phyloP scores from a whole-genome alignment of 2,888 invertebrate species.

The Epirrhoe alternata region DNA sequence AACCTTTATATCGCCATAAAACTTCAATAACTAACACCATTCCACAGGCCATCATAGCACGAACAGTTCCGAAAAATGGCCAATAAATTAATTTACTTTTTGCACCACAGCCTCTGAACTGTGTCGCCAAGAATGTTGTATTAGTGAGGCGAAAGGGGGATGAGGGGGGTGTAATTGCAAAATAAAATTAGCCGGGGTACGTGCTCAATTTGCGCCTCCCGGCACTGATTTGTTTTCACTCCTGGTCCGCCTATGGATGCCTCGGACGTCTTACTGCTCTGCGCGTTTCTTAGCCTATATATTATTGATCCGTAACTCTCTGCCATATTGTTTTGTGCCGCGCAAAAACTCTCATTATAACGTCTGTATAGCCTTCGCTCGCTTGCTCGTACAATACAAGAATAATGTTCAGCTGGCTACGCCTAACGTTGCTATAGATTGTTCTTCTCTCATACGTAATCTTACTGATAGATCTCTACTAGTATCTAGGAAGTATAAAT shows the following conservation, averaged over 20 bases:
- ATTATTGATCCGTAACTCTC: slow-evolving; percentile 76
- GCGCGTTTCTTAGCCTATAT: slow-evolving; percentile 80
- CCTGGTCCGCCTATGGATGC: slow-evolving; percentile 60
- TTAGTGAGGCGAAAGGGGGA: slow-evolving; percentile 61
- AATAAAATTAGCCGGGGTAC: slow-evolving; percentile 85
- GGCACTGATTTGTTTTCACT: slow-evolving; percentile 83
- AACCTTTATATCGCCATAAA: slow-evolving; percentile 17
- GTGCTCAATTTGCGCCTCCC: slow-evolving; percentile 85
- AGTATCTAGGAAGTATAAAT: neutral
- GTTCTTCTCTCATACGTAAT: neutral
- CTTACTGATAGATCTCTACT: neutral
- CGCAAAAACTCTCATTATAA: slow-evolving; percentile 28
- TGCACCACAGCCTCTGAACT: slow-evolving; percentile 57
- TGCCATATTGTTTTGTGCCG: slow-evolving; percentile 69
- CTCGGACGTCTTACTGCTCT: slow-evolving; percentile 62
- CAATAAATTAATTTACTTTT: slow-evolving; percentile 47
- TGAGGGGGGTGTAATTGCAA: slow-evolving; percentile 81
- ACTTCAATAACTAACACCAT: slow-evolving; percentile 21
- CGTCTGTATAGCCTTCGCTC: slow-evolving; percentile 1
- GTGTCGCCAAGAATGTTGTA: slow-evolving; percentile 83
- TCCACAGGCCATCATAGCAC: slow-evolving; percentile 21
- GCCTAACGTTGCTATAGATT: neutral
- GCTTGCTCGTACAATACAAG: neutral
- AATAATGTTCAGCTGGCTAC: neutral
- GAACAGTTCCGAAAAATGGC: slow-evolving; percentile 36